phyloP scores from a whole-genome alignment of 2,797 vertebrate genomes.

The Gymnothorax reevesii region DNA sequence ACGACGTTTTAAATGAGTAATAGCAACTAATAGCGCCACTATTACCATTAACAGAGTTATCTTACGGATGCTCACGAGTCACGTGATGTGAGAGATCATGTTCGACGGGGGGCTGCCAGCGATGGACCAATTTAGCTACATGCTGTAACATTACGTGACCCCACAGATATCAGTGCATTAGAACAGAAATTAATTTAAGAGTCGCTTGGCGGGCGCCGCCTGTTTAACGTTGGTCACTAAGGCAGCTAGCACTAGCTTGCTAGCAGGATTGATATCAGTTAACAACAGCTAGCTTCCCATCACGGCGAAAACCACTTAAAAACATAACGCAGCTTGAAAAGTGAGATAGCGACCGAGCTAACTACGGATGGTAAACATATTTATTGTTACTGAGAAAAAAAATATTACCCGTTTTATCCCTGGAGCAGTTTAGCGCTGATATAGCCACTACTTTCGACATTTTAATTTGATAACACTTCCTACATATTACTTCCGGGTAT shows the following conservation, averaged over 20 bases:
- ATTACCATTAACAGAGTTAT: too few relatives aligned
- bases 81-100: too few relatives aligned
- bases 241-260: background rate
- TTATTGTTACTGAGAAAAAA: background rate
- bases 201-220: background rate
- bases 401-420: background rate
- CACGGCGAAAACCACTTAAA: background rate
- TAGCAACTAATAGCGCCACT: too few relatives aligned
- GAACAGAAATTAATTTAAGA: background rate
- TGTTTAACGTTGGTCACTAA: background rate
- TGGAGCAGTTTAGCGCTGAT: background rate
- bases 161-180: background rate
- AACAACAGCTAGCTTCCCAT: background rate
- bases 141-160: background rate
- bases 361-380: background rate
- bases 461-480: constrained; percentile 1
- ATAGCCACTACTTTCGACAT: background rate
- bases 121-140: background rate
- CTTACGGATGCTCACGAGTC: too few relatives aligned
- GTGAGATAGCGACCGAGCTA: background rate
- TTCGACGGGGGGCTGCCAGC: too few relatives aligned
- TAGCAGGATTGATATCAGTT: background rate
- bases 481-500: background rate
- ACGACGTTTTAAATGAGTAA: too few relatives aligned
- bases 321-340: background rate